Evolutionary conservation across 2,888 invertebrate genomes (phyloP).

Genomic region (Sicus ferrugineus): DNA sequence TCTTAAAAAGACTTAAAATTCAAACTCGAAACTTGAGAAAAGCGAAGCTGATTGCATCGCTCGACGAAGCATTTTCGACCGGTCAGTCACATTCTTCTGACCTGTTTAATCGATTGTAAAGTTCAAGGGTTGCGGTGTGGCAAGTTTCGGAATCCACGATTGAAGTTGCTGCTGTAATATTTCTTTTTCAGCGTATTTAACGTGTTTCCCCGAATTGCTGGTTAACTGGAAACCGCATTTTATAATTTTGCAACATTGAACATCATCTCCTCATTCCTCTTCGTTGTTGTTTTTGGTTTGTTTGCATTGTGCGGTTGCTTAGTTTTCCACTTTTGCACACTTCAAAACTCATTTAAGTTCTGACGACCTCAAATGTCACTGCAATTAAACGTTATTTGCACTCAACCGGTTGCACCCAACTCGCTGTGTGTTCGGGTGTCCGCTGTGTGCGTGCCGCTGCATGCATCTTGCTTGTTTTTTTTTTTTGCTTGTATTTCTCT

Average conservation of each 20-base stretch:
- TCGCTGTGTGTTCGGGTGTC: background rate
- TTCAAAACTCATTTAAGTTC: constrained; percentile 21
- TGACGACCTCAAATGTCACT: constrained; percentile 40
- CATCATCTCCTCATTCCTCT: background rate
- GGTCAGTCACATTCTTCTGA: no score
- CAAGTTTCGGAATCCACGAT: no score
- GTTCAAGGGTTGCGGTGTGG: constrained; percentile 24
- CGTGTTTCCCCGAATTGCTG: background rate
- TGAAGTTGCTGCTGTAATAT: no score
- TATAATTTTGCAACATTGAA: constrained; percentile 9
- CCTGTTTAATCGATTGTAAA: constrained; percentile 25
- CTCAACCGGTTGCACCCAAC: constrained; percentile 18
- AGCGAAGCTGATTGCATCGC: no score
- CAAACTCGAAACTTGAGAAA: no score
- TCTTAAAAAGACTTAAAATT: no score
- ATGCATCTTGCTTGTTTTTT: background rate
- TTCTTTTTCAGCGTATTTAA: background rate
- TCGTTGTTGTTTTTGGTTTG: background rate
- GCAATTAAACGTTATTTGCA: constrained; percentile 38
- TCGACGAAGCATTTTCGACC: no score
- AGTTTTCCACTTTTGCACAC: background rate
- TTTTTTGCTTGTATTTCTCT: background rate
- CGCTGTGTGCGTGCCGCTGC: background rate
- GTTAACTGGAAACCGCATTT: constrained; percentile 4
- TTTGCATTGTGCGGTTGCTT: background rate